Percentiles rank a stretch among this genome's conserved stretches.
phyloP scores from a whole-genome alignment of 2,888 invertebrate species.

The Hydroisotoma schaefferi region DNA sequence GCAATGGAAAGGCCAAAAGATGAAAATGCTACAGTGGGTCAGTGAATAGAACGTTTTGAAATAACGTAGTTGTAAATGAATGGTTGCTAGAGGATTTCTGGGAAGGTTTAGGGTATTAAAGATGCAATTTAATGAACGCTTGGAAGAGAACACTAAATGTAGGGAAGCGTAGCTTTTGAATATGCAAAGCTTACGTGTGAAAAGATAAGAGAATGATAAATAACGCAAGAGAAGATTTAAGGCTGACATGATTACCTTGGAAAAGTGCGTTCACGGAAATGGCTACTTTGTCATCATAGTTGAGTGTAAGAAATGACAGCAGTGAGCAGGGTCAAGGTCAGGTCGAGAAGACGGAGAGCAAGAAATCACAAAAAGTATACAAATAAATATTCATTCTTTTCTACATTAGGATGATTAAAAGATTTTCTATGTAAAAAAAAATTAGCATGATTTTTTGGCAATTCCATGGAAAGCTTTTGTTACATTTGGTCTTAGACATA shows the following conservation, averaged over 20 bases:
- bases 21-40: no score
- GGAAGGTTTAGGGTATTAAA: no score
- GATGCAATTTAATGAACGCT: not conserved
- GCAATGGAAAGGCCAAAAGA: no score
- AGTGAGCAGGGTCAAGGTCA: no score
- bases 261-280: slow-evolving; percentile 88
- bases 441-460: no score
- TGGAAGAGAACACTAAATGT: not conserved
- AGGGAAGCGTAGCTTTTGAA: not conserved
- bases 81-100: no score
- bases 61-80: no score
- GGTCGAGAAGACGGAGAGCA: slow-evolving; percentile 3
- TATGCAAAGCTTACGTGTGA: not conserved
- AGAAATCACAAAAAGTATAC: slow-evolving; percentile 3
- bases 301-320: not conserved
- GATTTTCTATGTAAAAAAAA: no score
- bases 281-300: slow-evolving; percentile 58
- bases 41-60: no score
- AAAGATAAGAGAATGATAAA: slow-evolving; percentile 1
- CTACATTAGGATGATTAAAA: no score
- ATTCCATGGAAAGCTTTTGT: no score
- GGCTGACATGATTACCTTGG: slow-evolving; percentile 66
- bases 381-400: not conserved
- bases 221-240: not conserved
- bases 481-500: no score